A percentile compares a stretch with the other conserved stretches of the same genome.
These are phyloP conservation scores for Lacerta agilis DNA, from an alignment of 2,797 vertebrate genomes.

Conservation along the genomic window DNA sequence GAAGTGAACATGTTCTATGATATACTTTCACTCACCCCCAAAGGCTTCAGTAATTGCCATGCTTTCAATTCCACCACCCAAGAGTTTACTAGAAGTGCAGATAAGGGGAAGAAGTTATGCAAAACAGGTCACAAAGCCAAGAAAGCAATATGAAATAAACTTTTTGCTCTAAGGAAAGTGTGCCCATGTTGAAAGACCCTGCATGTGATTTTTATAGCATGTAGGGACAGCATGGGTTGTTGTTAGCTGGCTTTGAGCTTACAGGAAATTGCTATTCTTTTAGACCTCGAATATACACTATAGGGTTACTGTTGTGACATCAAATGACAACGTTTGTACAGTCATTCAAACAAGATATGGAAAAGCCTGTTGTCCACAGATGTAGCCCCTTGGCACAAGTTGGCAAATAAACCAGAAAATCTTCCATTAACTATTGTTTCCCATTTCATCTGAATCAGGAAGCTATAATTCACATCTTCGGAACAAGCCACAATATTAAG, in stretches of 20 bases:
- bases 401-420: no score
- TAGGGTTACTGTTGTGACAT: background rate
- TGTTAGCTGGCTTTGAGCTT: conserved; percentile 10
- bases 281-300: background rate
- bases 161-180: conserved; percentile 5
- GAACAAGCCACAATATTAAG: background rate
- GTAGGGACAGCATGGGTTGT: background rate
- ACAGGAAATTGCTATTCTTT: conserved; percentile 1
- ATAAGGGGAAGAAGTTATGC: conserved; percentile 59
- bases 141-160: conserved; percentile 25
- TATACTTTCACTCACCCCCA: conserved; percentile 84
- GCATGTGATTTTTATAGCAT: conserved; percentile 14
- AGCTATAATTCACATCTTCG: background rate
- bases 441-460: background rate
- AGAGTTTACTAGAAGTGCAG: conserved; percentile 85
- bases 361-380: no score
- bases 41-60: conserved; percentile 99
- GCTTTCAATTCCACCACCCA: conserved; percentile 97
- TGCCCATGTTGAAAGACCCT: conserved; percentile 1
- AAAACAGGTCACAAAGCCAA: conserved; percentile 39
- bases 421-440: background rate
- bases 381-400: no score
- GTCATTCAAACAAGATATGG: background rate
- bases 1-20: background rate
- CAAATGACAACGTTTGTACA: background rate